These are phyloP conservation scores for Ashinkailepas kermadecensis DNA, from an alignment of 2,888 invertebrate species.

Conservation along the genomic window DNA sequence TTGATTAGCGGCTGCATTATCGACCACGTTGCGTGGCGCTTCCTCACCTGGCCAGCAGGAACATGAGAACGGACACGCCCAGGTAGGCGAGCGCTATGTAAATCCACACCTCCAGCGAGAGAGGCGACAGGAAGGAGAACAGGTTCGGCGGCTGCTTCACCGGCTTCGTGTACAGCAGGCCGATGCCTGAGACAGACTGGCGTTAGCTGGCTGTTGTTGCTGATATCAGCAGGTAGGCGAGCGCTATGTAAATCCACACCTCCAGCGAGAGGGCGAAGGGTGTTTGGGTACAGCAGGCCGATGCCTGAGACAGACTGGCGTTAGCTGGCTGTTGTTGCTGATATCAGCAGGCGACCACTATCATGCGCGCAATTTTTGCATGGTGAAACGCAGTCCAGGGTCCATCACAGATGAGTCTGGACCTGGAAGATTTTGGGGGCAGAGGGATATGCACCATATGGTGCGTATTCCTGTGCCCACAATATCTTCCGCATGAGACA, in stretches of 20 bases:
- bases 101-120: conserved; percentile 76
- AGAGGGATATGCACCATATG: too few species aligned
- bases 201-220: too few species aligned
- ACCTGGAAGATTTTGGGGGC: too few species aligned
- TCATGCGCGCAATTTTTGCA: too few species aligned
- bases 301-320: conserved; percentile 52
- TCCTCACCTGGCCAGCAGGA: conserved; percentile 56
- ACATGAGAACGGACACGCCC: conserved; percentile 68
- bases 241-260: conserved; percentile 77
- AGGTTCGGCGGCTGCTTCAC: conserved; percentile 63
- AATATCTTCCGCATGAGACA: too few species aligned
- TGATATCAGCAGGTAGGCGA: conserved; percentile 55
- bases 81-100: conserved; percentile 73
- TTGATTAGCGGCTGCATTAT: too few species aligned
- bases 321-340: too few species aligned
- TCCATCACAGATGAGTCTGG: too few species aligned
- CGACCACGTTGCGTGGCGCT: too few species aligned
- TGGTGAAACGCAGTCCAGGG: too few species aligned
- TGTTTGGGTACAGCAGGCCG: conserved; percentile 75
- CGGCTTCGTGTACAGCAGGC: conserved; percentile 81
- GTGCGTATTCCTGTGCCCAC: too few species aligned
- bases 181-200: conserved; percentile 55
- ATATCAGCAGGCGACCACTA: too few species aligned
- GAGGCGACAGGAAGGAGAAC: conserved; percentile 86
- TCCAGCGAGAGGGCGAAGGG: conserved; percentile 66